phyloP scores from a whole-genome alignment of 1,140 invertebrate genomes.

The Panagrolaimus sp. region DNA sequence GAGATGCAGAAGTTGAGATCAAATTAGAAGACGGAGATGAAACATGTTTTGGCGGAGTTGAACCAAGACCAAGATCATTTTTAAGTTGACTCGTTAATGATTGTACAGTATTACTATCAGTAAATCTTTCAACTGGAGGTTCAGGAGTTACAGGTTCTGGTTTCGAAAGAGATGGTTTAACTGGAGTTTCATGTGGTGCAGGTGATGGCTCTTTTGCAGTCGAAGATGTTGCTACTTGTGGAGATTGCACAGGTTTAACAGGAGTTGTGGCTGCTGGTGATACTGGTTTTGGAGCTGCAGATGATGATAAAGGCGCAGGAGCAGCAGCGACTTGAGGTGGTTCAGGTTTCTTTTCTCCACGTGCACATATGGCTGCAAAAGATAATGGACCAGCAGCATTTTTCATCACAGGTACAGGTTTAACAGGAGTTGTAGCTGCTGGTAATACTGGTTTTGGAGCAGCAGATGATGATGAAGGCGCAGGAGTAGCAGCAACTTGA shows the following conservation, averaged over 20 bases:
- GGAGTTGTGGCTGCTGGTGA: neutral
- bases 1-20: constrained; percentile 2
- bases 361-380: constrained; percentile 12
- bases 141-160: neutral
- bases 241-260: neutral
- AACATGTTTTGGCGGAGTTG: neutral
- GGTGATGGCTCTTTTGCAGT: neutral
- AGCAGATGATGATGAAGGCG: too few species aligned
- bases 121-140: neutral
- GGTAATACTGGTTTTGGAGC: neutral
- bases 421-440: neutral
- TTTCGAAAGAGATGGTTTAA: neutral
- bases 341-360: neutral
- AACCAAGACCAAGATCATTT: constrained; percentile 11
- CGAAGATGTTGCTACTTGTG: neutral
- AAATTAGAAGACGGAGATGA: neutral
- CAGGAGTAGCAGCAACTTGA: too few species aligned
- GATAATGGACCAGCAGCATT: constrained; percentile 21
- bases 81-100: constrained; percentile 9
- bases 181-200: neutral
- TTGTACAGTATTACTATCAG: neutral
- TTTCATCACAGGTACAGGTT: constrained; percentile 7
- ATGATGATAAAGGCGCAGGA: neutral
- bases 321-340: neutral
- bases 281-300: neutral